Evolutionary conservation across 2,113 vertebrate species (phyloP).

Genomic region (Phrynocephalus versicolor): DNA sequence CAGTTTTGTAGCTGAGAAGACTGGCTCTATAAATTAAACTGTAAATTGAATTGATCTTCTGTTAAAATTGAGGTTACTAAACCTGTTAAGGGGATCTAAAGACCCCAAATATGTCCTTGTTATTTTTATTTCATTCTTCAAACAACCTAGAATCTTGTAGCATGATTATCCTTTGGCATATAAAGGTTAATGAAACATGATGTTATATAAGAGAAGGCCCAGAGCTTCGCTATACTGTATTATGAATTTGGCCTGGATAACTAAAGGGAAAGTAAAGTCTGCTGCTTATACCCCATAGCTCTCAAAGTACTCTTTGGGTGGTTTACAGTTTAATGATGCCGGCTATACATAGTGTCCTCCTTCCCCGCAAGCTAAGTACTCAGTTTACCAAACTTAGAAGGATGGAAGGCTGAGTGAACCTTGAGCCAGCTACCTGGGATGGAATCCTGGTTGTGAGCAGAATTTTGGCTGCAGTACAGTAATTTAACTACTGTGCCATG

Average conservation of each 20-base stretch:
- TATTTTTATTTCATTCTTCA: slow-evolving; percentile 55
- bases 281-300: too few relatives aligned
- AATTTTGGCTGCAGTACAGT: too few relatives aligned
- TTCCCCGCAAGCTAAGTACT: too few relatives aligned
- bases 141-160: slow-evolving; percentile 47
- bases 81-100: slow-evolving; percentile 51
- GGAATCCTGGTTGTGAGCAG: too few relatives aligned
- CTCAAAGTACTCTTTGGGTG: too few relatives aligned
- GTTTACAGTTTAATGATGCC: too few relatives aligned
- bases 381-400: too few relatives aligned
- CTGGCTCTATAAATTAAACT: slow-evolving; percentile 52
- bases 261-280: neutral
- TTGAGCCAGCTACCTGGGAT: too few relatives aligned
- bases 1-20: slow-evolving; percentile 51
- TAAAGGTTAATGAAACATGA: slow-evolving; percentile 27
- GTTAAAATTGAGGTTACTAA: slow-evolving; percentile 61
- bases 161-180: slow-evolving; percentile 40
- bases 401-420: too few relatives aligned
- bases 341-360: too few relatives aligned
- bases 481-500: too few relatives aligned
- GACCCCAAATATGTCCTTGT: slow-evolving; percentile 50
- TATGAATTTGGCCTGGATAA: neutral
- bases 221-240: slow-evolving; percentile 30
- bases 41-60: slow-evolving; percentile 63
- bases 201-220: slow-evolving; percentile 34